These are phyloP conservation scores for Phainopepla nitens DNA, from an alignment of 2,113 vertebrate species.

Conservation along the genomic window DNA sequence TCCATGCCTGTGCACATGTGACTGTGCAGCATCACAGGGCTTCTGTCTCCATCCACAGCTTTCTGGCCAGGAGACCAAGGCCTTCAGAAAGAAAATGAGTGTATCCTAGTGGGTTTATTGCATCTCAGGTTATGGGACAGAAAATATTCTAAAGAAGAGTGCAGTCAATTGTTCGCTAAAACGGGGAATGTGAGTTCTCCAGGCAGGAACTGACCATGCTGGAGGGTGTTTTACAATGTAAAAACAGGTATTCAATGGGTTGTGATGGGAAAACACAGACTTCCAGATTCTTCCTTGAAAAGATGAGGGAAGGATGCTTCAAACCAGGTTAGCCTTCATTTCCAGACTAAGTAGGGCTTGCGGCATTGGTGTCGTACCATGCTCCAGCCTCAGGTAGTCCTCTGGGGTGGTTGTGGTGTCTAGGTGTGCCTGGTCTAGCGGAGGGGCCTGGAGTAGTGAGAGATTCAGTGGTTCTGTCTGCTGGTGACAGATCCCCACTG, in stretches of 20 bases:
- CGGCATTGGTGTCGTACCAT: neutral
- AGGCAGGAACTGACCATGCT: neutral
- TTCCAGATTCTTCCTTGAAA: neutral
- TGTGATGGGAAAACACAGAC: neutral
- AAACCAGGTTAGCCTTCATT: neutral
- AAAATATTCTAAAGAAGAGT: neutral
- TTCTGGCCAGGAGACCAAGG: neutral
- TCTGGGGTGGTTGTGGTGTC: neutral
- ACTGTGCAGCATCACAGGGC: neutral
- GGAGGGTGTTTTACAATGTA: neutral
- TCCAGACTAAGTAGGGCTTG: neutral
- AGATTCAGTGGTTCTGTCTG: neutral
- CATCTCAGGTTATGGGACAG: neutral
- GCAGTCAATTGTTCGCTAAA: neutral
- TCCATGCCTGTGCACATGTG: rapidly evolving
- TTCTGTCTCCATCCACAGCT: neutral
- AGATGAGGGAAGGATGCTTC: neutral
- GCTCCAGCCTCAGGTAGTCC: neutral
- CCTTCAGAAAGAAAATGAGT: neutral
- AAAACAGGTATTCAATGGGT: neutral
- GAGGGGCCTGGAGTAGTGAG: neutral
- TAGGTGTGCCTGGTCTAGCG: no score
- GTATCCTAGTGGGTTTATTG: neutral
- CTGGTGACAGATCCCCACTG: rapidly evolving
- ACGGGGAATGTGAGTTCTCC: neutral